These are phyloP conservation scores for Chlamydotis undulata DNA, from an alignment of 2,113 vertebrate genomes.

Conservation along the genomic window DNA sequence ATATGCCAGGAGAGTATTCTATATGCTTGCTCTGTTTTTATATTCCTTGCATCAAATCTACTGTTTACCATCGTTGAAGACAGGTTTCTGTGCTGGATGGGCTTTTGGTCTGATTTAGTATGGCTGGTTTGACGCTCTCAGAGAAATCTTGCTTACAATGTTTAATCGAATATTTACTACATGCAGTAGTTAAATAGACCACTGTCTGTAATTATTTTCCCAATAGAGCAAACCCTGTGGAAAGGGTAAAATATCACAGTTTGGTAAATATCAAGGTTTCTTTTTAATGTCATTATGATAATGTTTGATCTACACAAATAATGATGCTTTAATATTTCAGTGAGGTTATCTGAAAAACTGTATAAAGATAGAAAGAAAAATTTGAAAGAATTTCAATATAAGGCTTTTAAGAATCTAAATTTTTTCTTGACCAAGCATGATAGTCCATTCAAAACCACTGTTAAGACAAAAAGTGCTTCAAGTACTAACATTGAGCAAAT, in stretches of 20 bases:
- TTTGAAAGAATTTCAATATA: not conserved
- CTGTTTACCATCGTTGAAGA: not conserved
- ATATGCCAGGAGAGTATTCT: not conserved
- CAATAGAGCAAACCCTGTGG: not conserved
- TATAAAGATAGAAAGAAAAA: not conserved
- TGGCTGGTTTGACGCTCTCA: not conserved
- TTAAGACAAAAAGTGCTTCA: not conserved
- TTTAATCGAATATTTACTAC: not conserved
- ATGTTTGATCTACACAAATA: not conserved
- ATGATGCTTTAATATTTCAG: not conserved
- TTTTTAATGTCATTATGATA: not conserved
- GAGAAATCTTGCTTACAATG: not conserved
- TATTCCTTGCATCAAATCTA: not conserved
- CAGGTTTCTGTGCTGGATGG: not conserved
- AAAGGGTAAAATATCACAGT: not conserved
- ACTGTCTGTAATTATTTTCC: not conserved
- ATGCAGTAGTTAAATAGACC: not conserved
- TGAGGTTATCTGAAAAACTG: not conserved
- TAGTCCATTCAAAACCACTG: not conserved
- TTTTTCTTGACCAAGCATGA: not conserved
- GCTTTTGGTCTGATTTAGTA: not conserved
- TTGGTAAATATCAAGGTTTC: not conserved
- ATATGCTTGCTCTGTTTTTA: not conserved
- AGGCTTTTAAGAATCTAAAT: not conserved
- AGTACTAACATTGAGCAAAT: not conserved